phyloP scores from a whole-genome alignment of 2,888 invertebrate genomes.

The Andrena camellia region DNA sequence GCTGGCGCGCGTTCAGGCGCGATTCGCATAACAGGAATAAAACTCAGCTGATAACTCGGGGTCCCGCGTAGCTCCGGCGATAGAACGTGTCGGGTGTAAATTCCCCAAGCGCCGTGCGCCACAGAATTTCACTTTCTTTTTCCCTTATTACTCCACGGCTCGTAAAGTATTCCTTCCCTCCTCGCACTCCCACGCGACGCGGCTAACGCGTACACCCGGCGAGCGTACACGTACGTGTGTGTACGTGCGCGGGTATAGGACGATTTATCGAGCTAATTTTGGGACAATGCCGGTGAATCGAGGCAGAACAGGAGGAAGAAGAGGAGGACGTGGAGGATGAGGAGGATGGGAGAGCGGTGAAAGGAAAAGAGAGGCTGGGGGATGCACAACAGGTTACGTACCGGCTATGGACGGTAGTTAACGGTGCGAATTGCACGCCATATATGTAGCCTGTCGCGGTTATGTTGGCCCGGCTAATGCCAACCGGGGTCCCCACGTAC shows the following conservation, averaged over 20 bases:
- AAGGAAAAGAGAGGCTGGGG: conserved; percentile 46
- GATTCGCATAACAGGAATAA: background rate
- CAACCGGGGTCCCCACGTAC: conserved; percentile 51
- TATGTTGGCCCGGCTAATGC: conserved; percentile 74
- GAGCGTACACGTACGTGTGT: background rate
- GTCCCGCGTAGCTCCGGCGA: too few relatives aligned
- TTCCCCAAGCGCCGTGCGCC: background rate
- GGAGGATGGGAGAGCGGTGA: conserved; percentile 56
- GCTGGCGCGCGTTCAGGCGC: background rate
- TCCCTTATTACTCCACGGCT: conserved; percentile 18
- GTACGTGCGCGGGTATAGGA: conserved; percentile 37
- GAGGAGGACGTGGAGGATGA: conserved; percentile 40
- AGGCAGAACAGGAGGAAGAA: conserved; percentile 19
- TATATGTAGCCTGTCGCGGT: conserved; percentile 74
- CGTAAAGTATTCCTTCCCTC: conserved; percentile 25
- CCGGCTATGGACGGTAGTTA: conserved; percentile 63
- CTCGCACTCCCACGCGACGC: conserved; percentile 23
- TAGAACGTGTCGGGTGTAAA: too few relatives aligned
- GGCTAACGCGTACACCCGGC: conserved; percentile 11
- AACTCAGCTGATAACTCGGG: too few relatives aligned
- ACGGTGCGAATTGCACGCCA: conserved; percentile 77
- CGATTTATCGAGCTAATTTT: conserved; percentile 80
- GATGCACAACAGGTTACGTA: conserved; percentile 57
- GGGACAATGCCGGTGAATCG: conserved; percentile 73
- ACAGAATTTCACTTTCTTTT: conserved; percentile 28